Conservation (phyloP, 2,113 vertebrate genomes). For the Microcebus murinus region DNA sequence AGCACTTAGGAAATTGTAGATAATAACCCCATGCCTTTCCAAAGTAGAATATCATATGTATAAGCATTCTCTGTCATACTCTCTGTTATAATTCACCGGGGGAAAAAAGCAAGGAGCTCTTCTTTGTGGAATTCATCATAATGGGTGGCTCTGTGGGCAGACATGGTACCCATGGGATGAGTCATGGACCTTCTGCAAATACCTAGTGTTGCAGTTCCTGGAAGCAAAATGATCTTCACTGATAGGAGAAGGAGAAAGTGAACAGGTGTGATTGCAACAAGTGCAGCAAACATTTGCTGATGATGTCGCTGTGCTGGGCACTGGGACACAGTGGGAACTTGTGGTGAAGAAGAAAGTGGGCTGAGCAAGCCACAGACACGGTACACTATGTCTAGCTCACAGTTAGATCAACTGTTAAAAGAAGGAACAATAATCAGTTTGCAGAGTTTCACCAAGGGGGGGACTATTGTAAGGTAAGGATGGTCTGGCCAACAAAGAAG, state of each 20-base stretch:
- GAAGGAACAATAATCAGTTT: background rate
- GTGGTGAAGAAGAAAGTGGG: background rate
- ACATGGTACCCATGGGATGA: background rate
- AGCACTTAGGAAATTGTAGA: background rate
- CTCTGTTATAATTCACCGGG: background rate
- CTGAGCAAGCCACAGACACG: background rate
- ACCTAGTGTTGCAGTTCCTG: background rate
- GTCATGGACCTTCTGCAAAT: background rate
- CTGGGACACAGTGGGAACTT: background rate
- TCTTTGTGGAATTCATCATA: background rate
- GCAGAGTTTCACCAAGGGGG: background rate
- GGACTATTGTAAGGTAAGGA: background rate
- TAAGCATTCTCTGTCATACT: background rate
- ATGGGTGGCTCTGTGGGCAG: background rate
- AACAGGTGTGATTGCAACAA: background rate
- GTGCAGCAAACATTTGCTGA: background rate
- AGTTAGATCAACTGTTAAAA: background rate
- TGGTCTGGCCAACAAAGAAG: background rate
- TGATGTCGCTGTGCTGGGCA: fast-evolving
- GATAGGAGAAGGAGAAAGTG: background rate
- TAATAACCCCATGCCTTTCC: background rate
- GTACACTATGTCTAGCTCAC: background rate
- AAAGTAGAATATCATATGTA: background rate
- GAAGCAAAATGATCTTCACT: background rate
- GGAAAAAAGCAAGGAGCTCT: background rate